A percentile compares a stretch with the other conserved stretches of the same genome.
Evolutionary conservation across 1,140 invertebrate species (phyloP).

Genomic region (Magallana gigas): DNA sequence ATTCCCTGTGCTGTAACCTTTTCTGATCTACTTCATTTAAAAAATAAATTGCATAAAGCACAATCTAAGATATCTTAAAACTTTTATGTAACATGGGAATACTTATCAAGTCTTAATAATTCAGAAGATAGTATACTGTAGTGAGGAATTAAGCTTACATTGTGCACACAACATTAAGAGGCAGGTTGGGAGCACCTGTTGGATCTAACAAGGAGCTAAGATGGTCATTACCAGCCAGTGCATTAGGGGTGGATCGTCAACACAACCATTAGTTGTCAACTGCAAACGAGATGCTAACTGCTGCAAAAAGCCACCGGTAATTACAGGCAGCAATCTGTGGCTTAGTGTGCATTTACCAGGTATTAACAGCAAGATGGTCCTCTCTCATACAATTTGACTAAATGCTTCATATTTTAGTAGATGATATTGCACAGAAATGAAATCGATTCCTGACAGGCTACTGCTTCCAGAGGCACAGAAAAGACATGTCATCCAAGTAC

Average conservation of each 20-base stretch:
- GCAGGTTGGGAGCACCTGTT: slow-evolving; percentile 13
- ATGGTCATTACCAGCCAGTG: background rate
- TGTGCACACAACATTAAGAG: background rate
- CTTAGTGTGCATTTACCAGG: background rate
- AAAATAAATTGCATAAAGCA: too few species aligned
- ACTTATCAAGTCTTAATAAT: too few species aligned
- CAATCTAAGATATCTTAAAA: too few species aligned
- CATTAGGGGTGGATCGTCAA: background rate
- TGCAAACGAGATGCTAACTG: slow-evolving; percentile 32
- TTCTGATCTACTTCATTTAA: too few species aligned
- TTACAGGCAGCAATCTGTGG: background rate
- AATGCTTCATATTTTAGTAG: too few species aligned
- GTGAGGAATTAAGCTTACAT: too few species aligned
- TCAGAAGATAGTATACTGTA: too few species aligned
- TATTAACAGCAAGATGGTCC: background rate
- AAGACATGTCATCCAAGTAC: too few species aligned
- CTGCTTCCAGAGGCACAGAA: too few species aligned
- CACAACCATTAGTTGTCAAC: background rate
- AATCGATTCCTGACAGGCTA: background rate
- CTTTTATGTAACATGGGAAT: too few species aligned
- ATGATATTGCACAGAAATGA: background rate
- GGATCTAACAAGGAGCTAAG: slow-evolving; percentile 12
- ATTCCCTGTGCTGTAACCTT: too few species aligned
- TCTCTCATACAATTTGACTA: background rate
- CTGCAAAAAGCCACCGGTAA: background rate